Evolutionary conservation across 1,140 invertebrate genomes (phyloP).

Genomic region (Drosophila mojavensis): DNA sequence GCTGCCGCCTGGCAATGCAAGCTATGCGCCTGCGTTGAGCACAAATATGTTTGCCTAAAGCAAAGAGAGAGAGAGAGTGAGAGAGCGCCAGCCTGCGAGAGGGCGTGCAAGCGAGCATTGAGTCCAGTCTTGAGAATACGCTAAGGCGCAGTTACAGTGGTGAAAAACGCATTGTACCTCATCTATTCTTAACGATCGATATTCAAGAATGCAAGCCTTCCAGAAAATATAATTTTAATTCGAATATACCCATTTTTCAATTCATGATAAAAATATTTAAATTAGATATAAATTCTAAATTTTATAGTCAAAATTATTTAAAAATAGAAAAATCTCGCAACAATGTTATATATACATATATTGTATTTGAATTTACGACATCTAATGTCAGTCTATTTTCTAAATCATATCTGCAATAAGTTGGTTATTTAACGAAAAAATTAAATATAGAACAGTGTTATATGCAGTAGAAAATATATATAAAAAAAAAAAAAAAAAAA

Average conservation of each 20-base stretch:
- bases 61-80: neutral
- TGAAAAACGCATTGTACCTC: too few species aligned
- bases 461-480: too few species aligned
- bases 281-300: neutral
- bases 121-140: neutral
- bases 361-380: neutral
- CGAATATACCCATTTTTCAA: neutral
- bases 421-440: neutral
- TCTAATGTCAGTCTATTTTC: neutral
- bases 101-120: slow-evolving; percentile 3
- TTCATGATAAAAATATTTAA: neutral
- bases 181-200: too few species aligned
- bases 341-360: neutral
- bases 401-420: neutral
- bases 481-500: too few species aligned
- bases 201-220: too few species aligned
- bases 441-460: too few species aligned
- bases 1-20: slow-evolving; percentile 7
- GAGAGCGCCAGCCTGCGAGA: neutral
- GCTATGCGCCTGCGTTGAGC: slow-evolving; percentile 42
- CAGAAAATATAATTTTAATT: neutral
- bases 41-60: neutral
- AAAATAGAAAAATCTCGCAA: slow-evolving; percentile 3
- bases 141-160: slow-evolving; percentile 6
- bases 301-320: neutral